A percentile compares a stretch with the other conserved stretches of the same genome.
phyloP scores from a whole-genome alignment of 2,797 vertebrate genomes.

The Pipistrellus pipistrellus region DNA sequence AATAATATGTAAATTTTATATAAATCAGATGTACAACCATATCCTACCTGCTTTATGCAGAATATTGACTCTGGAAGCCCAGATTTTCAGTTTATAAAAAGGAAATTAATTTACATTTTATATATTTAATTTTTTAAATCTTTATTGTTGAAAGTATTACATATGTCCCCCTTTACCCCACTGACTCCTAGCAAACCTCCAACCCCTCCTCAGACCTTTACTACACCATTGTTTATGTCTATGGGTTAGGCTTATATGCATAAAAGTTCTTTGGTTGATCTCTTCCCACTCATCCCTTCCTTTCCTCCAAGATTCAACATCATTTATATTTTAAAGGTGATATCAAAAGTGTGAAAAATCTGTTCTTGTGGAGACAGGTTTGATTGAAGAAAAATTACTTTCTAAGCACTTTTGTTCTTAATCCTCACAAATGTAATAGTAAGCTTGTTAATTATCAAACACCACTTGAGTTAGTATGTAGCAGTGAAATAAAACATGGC shows the following conservation, averaged over 20 bases:
- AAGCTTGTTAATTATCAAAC: neutral
- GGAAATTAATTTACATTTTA: neutral
- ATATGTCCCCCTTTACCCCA: neutral
- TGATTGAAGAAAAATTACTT: neutral
- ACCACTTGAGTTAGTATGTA: neutral
- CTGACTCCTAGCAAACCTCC: too few species aligned
- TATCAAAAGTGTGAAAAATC: neutral
- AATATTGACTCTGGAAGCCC: neutral
- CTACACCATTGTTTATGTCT: too few species aligned
- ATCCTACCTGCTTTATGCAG: neutral
- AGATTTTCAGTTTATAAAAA: neutral
- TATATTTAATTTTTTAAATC: too few species aligned
- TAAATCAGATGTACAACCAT: neutral
- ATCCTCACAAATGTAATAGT: neutral
- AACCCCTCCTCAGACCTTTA: too few species aligned
- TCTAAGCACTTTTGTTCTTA: neutral
- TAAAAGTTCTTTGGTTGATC: too few species aligned
- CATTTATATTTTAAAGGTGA: neutral
- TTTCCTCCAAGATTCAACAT: too few species aligned
- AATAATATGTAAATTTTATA: conserved; percentile 14
- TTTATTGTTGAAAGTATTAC: too few species aligned
- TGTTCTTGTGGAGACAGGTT: neutral
- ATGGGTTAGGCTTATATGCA: too few species aligned
- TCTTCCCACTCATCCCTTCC: too few species aligned
- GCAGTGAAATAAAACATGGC: neutral